Base-by-base conservation (phyloP, 2,113 vertebrate genomes). In the Furnarius figulus region DNA sequence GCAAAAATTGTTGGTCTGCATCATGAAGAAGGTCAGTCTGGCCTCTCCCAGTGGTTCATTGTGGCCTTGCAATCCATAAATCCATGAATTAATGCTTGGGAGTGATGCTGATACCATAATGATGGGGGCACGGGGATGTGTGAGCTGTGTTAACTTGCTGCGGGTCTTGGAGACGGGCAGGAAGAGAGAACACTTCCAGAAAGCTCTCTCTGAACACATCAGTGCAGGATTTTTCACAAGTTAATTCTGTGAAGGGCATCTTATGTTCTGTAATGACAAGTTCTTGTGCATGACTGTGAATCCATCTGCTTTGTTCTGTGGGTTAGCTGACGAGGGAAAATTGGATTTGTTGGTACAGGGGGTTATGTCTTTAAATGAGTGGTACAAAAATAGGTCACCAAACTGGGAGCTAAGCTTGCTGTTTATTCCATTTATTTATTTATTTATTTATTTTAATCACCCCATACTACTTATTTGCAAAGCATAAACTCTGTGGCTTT, bases 231-330 rank as follows among this genome's bases (percentile, higher is more conserved):
- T 83, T 93, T 56, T 87, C 90, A 67, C 82, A 61, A 91, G 75
- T 59, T 93, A 87, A 88, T 95, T 83, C 90, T 95, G 85, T 91
- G 87, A 96, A 97, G 87, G 94, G 75, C 90, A 75, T 94, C 91
- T 91, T 93, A 66, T 71, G 90, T 80, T 95, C 85, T 87, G 72
- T 87, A 93, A 85, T 82, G 91, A 95, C 75, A 88, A 93, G 67
- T 93, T 94, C 85, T 86, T 66, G 72, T 96, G 79, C 72, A 61
- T 88, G 94, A 77, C 87, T 87, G 75, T 65, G 84, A 90, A 87
- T 90, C 87, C 87, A 93, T 94, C 91, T 95, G 83, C 85, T 87
- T 89, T 95, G n/a, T 94, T 91, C 66, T 74, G 31, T 73, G 82
- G 58, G 53, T 73, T 96, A 85, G 78, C 30, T 92, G 72, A 79